Evolutionary conservation across 1,140 invertebrate species (phyloP).

Genomic region (Drosophila rhopaloa): DNA sequence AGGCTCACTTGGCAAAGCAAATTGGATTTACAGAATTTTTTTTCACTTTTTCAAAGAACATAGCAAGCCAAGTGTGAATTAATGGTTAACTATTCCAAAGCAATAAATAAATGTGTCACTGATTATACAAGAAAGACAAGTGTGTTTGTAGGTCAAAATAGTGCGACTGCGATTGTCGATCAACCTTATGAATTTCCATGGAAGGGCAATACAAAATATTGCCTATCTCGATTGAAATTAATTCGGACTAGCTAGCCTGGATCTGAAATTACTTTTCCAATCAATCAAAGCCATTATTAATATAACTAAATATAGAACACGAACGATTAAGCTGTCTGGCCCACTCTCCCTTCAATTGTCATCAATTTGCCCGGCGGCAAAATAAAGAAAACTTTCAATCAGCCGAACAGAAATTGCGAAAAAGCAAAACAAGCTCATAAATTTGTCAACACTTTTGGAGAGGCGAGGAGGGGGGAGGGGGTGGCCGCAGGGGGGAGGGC

Average conservation of each 20-base stretch:
- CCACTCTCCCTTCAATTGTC: slow-evolving; percentile 24
- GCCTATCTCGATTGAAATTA: too few relatives aligned
- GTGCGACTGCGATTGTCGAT: too few relatives aligned
- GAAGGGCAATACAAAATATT: too few relatives aligned
- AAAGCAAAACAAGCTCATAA: slow-evolving; percentile 76
- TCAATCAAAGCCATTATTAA: slow-evolving; percentile 37
- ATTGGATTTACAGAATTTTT: slow-evolving; percentile 21
- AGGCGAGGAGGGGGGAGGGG: background rate
- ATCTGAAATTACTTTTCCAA: slow-evolving; percentile 4
- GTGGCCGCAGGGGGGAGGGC: background rate
- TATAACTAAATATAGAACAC: slow-evolving; percentile 24
- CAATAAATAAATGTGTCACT: slow-evolving; percentile 22
- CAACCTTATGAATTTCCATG: too few relatives aligned
- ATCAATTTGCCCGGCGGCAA: slow-evolving; percentile 49
- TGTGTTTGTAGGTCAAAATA: too few relatives aligned
- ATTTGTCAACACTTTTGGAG: slow-evolving; percentile 75
- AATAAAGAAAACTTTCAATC: slow-evolving; percentile 61
- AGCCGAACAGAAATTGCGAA: slow-evolving; percentile 50
- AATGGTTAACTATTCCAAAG: slow-evolving; percentile 28
- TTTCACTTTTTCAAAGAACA: slow-evolving; percentile 12
- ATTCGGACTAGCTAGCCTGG: background rate
- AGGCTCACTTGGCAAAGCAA: slow-evolving; percentile 3
- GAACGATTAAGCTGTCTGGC: slow-evolving; percentile 61
- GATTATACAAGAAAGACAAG: slow-evolving; percentile 19
- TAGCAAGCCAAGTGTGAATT: slow-evolving; percentile 7